Evolutionary conservation across 37 sponge, comb jelly and placozoan species (phyloP), one percentile per base, ranked within the genome.

Genomic region (Geodia barretti): DNA sequence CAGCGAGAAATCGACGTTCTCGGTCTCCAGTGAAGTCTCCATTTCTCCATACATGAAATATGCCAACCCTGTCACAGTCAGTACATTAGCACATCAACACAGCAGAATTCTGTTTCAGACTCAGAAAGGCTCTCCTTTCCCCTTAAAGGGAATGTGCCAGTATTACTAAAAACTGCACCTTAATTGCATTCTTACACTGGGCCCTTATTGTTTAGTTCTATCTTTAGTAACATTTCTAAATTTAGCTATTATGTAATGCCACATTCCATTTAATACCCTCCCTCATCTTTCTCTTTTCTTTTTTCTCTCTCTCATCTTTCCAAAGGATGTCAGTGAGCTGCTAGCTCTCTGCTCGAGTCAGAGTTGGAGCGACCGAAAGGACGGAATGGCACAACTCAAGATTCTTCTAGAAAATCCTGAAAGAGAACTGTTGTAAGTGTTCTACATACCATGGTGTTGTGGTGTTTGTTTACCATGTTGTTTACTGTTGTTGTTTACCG

Each of bases 351-450:
- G 91, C 47, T 75, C 80, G 24, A 86, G 72, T 23, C 64, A 60
- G 14, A 75, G 78, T 60, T 93, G 94, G 94, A 62, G 84, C 0
- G 94, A 93, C 42, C 79, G 94, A 39, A 86, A 81, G 38, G 94
- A 93, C 64, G 94, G 90, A 8, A 73, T 89, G 0, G 94, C 84
- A 5, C 90, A 89, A 35, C 81, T 93, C 1, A 87, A 93, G 61
- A 68, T 93, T 41, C 47, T 93, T 37, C 60, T 90, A 68, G 94
- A 93, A 58, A 82, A 83, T 59, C 72, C 66, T 47, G 54, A 47
- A 2, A 86, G 75, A 73, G 64, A 36, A 3, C 54, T 93, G 25
- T 41, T 79, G 93, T 93, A 63, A 83, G 93, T 80, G 0, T 1
- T 37, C 54, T 61, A 19, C 59, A 54, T 28, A 74, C 29, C n/a